phyloP scores from a whole-genome alignment of 2,888 invertebrate genomes.

The Andrena haemorrhoa region DNA sequence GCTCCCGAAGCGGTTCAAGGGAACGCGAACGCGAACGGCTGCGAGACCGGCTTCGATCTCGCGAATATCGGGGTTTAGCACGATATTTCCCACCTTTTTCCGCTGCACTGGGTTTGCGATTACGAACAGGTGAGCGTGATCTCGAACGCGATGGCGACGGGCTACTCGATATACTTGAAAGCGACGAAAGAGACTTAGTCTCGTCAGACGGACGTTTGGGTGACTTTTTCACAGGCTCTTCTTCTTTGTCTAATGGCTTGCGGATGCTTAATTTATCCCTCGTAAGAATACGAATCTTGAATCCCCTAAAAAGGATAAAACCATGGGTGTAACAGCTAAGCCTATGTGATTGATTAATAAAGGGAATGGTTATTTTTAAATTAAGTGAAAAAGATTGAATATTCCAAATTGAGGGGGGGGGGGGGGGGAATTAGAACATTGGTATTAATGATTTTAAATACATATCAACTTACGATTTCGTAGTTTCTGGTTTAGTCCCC shows the following conservation, averaged over 20 bases:
- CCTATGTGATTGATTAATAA: background rate
- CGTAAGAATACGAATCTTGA: slow-evolving; percentile 83
- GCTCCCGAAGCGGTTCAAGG: slow-evolving; percentile 82
- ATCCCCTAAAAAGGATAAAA: slow-evolving; percentile 73
- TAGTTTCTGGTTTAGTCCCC: slow-evolving; percentile 72
- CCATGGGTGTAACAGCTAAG: background rate
- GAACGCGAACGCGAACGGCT: slow-evolving; percentile 74
- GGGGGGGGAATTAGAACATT: slow-evolving; percentile 1
- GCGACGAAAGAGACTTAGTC: slow-evolving; percentile 85
- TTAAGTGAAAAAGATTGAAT: background rate
- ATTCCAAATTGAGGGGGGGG: background rate
- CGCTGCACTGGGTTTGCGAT: slow-evolving; percentile 50
- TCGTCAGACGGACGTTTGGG: slow-evolving; percentile 79
- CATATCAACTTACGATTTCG: slow-evolving; percentile 77
- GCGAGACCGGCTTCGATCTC: slow-evolving; percentile 83
- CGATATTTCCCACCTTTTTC: slow-evolving; percentile 64
- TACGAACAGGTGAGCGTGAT: slow-evolving; percentile 76
- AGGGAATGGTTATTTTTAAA: slow-evolving; percentile 4
- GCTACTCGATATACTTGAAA: slow-evolving; percentile 86
- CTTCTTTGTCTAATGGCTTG: slow-evolving; percentile 73
- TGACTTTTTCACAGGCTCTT: slow-evolving; percentile 74
- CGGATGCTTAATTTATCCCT: slow-evolving; percentile 81
- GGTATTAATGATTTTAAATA: background rate
- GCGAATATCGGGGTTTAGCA: slow-evolving; percentile 80
- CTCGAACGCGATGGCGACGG: slow-evolving; percentile 82